Base-by-base conservation (phyloP, 2,888 invertebrate genomes). In the Tinea pellionella region DNA sequence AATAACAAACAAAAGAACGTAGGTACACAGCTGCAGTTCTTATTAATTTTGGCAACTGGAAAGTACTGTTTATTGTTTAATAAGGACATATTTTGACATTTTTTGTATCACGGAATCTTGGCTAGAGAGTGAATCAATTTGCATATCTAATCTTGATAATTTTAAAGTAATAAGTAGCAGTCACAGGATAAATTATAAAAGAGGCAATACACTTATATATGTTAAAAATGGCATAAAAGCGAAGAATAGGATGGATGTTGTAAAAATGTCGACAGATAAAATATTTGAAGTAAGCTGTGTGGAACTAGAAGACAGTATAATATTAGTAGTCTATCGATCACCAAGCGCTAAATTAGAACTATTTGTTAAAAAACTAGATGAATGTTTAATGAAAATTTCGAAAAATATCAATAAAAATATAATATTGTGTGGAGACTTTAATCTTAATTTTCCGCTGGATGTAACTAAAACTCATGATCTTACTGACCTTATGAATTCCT, bases 111-210 rank as follows among this genome's bases (percentile, higher is more conserved):
- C 51, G 7, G 60, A 60, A 41, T 19, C 60, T 8, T 60, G 30
- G 51, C 9, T 60, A 41, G 55, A 15, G 11, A 6, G 18, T n/a
- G 11, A 53, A n/a, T 24, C 29, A 29, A 56, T 56, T 16, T 18
- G 13, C 8, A 32, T 51, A 24, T n/a, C n/a, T n/a, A n/a, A n/a
- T n/a, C n/a, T n/a, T 11, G 7, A 12, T 19, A 60, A 60, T 13
- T 60, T 53, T 29, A 60, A 55, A n/a, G 53, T 60, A 53, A 18
- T 55, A 9, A 60, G 60, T 18, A 60, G 55, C 37, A 60, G 60
- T 37, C 47, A 47, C 29, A 51, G 55, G n/a, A 53, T 4, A 15
- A n/a, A 60, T 16, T 53, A 30, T 53, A 47, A 32, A 53, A n/a
- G 60, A 37, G 60, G 60, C 37, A 15, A 53, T 37, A 60, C 60